Conservation (phyloP, 2,888 invertebrate species). For the Drosophila leonis region DNA sequence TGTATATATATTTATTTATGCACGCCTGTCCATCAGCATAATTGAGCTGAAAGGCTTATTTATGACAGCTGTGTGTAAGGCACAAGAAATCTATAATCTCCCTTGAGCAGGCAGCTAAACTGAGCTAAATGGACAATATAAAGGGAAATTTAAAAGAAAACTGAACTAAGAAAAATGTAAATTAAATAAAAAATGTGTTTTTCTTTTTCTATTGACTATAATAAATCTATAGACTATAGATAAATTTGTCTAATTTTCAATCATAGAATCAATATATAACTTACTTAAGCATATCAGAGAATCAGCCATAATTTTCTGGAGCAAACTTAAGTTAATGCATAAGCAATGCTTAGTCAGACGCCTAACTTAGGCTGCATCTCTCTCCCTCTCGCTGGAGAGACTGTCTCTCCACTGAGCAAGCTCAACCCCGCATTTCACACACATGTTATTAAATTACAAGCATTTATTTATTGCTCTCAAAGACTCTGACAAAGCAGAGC, state of each 20-base stretch:
- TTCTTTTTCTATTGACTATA: too few relatives aligned
- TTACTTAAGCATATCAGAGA: background rate
- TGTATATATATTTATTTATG: constrained; percentile 15
- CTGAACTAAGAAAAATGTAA: background rate
- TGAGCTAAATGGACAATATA: background rate
- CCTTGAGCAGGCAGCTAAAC: background rate
- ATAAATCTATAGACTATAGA: too few relatives aligned
- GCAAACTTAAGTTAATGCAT: background rate
- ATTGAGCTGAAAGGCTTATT: constrained; percentile 29
- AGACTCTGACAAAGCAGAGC: constrained; percentile 2
- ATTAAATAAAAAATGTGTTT: too few relatives aligned
- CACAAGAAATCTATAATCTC: constrained; percentile 3
- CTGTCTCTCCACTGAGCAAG: background rate
- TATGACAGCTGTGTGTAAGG: constrained; percentile 13
- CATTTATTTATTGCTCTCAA: constrained; percentile 33
- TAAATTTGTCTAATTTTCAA: too few relatives aligned
- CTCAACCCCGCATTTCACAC: constrained; percentile 34
- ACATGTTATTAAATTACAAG: constrained; percentile 49
- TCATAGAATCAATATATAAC: too few relatives aligned
- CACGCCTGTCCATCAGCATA: constrained; percentile 30
- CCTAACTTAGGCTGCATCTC: background rate
- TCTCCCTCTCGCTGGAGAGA: too few relatives aligned
- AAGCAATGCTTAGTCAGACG: background rate
- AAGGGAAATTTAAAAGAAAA: background rate
- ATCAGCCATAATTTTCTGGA: background rate